These are phyloP conservation scores for Mnemiopsis leidyi DNA, from an alignment of 37 sponge, comb jelly and placozoan genomes.

Conservation along the genomic window DNA sequence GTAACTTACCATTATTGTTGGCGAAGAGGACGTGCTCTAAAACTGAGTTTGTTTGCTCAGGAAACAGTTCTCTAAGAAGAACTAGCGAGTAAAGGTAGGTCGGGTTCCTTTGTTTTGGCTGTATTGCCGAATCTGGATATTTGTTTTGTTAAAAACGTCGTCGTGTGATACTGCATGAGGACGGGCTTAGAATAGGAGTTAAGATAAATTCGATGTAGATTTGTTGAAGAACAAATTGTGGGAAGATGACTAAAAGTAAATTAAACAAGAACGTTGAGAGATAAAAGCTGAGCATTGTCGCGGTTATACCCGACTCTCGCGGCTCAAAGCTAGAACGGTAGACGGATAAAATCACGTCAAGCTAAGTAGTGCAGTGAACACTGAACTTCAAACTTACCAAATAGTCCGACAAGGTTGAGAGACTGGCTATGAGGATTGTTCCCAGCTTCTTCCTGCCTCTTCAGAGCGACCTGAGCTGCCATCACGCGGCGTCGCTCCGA, in stretches of 20 bases:
- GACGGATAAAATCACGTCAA: too few relatives aligned
- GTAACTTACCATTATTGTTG: neutral
- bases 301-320: too few relatives aligned
- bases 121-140: neutral
- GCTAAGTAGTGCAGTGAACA: too few relatives aligned
- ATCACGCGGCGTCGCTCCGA: slow-evolving; percentile 21
- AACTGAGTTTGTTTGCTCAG: neutral
- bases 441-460: slow-evolving; percentile 31
- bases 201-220: too few relatives aligned
- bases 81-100: neutral
- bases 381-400: neutral
- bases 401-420: neutral
- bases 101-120: neutral
- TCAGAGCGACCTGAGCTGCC: slow-evolving; percentile 63
- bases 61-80: slow-evolving; percentile 1
- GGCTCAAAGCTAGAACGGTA: too few relatives aligned
- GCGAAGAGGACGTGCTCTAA: slow-evolving; percentile 8
- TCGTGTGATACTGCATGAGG: too few relatives aligned
- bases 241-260: too few relatives aligned
- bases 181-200: too few relatives aligned
- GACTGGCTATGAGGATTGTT: neutral
- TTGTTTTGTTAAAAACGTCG: too few relatives aligned
- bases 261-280: too few relatives aligned
- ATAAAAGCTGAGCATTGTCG: too few relatives aligned
- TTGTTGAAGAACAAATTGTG: too few relatives aligned